Evolutionary conservation across 2,888 invertebrate genomes (phyloP).

Genomic region (Sphaerophoria taeniata): DNA sequence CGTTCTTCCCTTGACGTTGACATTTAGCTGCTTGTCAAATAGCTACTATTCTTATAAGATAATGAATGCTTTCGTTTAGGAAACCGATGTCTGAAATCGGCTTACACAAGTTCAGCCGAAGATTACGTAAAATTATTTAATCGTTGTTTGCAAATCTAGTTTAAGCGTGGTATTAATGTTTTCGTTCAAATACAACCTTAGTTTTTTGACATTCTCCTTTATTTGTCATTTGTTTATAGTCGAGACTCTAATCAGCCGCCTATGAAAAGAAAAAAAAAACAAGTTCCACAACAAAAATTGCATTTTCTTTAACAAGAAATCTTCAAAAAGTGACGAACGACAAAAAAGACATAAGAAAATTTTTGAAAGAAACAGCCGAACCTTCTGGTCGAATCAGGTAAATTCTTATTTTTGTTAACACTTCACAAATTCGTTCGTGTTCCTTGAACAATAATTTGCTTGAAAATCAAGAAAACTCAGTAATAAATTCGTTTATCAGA

Average conservation of each 20-base stretch:
- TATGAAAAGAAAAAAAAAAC: conserved; percentile 37
- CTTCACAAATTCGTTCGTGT: conserved; percentile 38
- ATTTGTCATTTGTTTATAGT: too few species aligned
- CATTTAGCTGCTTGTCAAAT: too few species aligned
- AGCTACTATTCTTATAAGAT: too few species aligned
- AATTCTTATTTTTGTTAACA: conserved; percentile 55
- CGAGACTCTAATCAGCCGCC: conserved; percentile 55
- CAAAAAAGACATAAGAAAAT: conserved; percentile 45
- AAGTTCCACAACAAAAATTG: conserved; percentile 37
- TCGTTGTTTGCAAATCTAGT: too few species aligned
- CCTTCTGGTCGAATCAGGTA: conserved; percentile 73
- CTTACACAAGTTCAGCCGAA: too few species aligned
- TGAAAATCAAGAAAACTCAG: conserved; percentile 20
- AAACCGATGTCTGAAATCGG: too few species aligned
- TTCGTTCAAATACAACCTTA: too few species aligned
- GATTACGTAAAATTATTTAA: too few species aligned
- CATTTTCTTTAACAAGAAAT: conserved; percentile 44
- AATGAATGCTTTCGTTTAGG: too few species aligned
- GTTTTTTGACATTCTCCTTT: conserved; percentile 41
- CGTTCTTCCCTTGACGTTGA: too few species aligned
- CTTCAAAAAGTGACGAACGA: conserved; percentile 42
- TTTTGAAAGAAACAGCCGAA: conserved; percentile 54
- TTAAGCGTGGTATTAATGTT: too few species aligned
- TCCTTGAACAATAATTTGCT: conserved; percentile 21
- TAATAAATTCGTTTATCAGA: conserved; percentile 63